Conservation (phyloP, 2,888 invertebrate species). For the Andrena camellia region DNA sequence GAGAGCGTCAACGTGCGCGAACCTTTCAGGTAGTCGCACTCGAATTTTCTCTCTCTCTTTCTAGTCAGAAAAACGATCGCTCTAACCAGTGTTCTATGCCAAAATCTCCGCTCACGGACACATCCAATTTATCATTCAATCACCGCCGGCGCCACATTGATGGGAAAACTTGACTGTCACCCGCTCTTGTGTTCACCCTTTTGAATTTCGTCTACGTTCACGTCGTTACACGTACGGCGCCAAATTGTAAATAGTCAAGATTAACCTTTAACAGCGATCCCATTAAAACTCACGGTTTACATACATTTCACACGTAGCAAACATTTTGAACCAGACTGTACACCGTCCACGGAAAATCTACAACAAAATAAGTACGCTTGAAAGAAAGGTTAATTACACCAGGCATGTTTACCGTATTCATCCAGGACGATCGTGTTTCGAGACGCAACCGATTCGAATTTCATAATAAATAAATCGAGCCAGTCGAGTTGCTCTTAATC, state of each 20-base stretch:
- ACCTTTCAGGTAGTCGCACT: constrained; percentile 41
- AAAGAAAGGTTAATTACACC: not conserved
- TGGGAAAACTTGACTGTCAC: constrained; percentile 79
- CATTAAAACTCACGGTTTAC: not conserved
- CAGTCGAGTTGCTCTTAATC: not conserved
- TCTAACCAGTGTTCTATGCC: constrained; percentile 64
- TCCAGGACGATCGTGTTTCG: not conserved
- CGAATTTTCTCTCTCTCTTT: constrained; percentile 48
- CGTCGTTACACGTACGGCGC: constrained; percentile 65
- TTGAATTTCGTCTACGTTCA: constrained; percentile 74
- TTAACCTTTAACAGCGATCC: not conserved
- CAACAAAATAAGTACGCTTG: not conserved
- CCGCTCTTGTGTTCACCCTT: constrained; percentile 70
- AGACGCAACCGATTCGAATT: not conserved
- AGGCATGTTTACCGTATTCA: not conserved
- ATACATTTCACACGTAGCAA: not conserved
- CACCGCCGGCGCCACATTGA: constrained; percentile 81
- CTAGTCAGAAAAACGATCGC: constrained; percentile 59
- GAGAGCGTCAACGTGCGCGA: constrained; percentile 60
- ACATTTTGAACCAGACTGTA: not conserved
- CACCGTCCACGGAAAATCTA: not conserved
- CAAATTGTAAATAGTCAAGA: constrained; percentile 52
- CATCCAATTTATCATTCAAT: constrained; percentile 78
- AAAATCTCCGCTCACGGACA: constrained; percentile 73
- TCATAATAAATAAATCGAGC: not conserved